phyloP scores from a whole-genome alignment of 2,888 invertebrate species.

The Thymelicus sylvestris region DNA sequence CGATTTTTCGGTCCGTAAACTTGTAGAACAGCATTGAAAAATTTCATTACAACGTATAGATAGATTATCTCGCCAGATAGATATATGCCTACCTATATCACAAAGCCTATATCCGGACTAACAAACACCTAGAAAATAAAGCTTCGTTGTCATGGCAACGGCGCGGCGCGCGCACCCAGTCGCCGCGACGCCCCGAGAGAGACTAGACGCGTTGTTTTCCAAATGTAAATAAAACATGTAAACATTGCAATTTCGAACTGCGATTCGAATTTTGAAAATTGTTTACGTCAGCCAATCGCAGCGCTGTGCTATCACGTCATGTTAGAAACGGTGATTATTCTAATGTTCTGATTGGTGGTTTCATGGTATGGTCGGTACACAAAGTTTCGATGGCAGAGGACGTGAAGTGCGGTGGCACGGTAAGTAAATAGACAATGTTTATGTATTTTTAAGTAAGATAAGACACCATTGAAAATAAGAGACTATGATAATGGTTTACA shows the following conservation, averaged over 20 bases:
- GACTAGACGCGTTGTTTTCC: conserved; percentile 59
- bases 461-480: too few species aligned
- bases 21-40: conserved; percentile 5
- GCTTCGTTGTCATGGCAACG: conserved; percentile 68
- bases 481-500: too few species aligned
- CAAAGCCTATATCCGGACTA: conserved; percentile 13
- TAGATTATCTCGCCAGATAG: conserved; percentile 34
- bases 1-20: neutral
- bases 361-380: conserved; percentile 55
- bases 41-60: conserved; percentile 30
- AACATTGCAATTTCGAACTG: conserved; percentile 42
- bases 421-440: conserved; percentile 49
- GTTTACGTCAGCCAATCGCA: conserved; percentile 17
- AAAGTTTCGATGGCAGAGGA: conserved; percentile 64
- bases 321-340: conserved; percentile 14
- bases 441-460: neutral
- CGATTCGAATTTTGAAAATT: conserved; percentile 22
- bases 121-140: conserved; percentile 45
- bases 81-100: neutral
- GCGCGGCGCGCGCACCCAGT: conserved; percentile 80
- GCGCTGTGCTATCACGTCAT: conserved; percentile 7
- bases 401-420: conserved; percentile 67
- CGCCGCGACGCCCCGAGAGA: conserved; percentile 52
- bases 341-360: conserved; percentile 32
- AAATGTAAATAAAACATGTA: conserved; percentile 53